Conservation (phyloP, 2,797 vertebrate species). For the Columba guinea region DNA sequence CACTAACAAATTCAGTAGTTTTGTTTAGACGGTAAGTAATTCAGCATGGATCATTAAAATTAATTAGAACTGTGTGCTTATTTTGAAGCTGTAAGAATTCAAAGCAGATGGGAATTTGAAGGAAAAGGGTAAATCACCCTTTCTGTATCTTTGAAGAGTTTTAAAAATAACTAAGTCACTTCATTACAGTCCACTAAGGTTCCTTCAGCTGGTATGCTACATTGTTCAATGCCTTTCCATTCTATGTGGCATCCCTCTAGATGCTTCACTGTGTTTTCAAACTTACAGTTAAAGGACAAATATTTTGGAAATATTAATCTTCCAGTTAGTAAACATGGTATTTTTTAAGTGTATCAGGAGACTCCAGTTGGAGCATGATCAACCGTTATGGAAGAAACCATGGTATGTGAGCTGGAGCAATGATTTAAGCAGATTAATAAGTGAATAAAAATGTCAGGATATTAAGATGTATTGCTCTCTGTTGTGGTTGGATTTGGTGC, state of each 20-base stretch:
- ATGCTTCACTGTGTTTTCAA: not conserved
- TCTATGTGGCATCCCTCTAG: not conserved
- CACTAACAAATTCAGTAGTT: not conserved
- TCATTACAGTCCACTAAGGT: not conserved
- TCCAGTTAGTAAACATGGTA: not conserved
- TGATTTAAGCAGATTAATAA: not conserved
- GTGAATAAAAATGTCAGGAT: not conserved
- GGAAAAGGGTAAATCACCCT: conserved; percentile 13
- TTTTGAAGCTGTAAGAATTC: conserved; percentile 52
- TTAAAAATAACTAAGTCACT: conserved; percentile 27
- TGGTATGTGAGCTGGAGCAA: not conserved
- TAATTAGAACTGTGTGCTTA: conserved; percentile 40
- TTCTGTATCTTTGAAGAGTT: conserved; percentile 23
- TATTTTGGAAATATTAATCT: not conserved
- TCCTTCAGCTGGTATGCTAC: conserved; percentile 21
- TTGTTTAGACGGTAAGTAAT: conserved; percentile 33
- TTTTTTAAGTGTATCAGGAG: not conserved
- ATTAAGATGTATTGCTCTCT: not conserved
- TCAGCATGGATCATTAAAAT: conserved; percentile 56
- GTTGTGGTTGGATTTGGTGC: not conserved
- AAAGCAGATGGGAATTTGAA: conserved; percentile 57
- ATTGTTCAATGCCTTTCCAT: not conserved
- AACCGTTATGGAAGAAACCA: not conserved
- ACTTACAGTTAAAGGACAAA: not conserved
- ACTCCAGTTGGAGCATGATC: not conserved